Percentiles rank a stretch among this genome's conserved stretches.
Conservation (phyloP, 1,140 invertebrate species). For the Lycorma delicatula region DNA sequence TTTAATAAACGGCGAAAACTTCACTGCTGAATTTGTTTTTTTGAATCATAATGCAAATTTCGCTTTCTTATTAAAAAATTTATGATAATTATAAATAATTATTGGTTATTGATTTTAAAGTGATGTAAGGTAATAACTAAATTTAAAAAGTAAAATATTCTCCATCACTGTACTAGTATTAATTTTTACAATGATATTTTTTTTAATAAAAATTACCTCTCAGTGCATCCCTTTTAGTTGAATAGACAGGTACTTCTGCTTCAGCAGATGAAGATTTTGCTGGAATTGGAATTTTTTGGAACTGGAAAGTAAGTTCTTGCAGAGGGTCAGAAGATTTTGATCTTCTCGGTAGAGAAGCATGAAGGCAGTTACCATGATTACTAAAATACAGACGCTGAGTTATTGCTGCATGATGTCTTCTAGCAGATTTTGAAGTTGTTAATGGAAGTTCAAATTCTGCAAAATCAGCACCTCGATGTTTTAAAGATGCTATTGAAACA, state of each 20-base stretch:
- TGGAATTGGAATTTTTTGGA: slow-evolving; percentile 48
- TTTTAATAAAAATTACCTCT: neutral
- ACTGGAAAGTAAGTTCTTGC: slow-evolving; percentile 58
- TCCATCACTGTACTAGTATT: too few species aligned
- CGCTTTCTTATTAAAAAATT: too few species aligned
- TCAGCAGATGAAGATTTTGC: slow-evolving; percentile 66
- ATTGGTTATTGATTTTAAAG: too few species aligned
- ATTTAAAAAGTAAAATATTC: too few species aligned
- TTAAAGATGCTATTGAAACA: slow-evolving; percentile 61
- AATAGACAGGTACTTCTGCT: slow-evolving; percentile 53
- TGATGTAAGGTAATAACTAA: too few species aligned
- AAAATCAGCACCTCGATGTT: slow-evolving; percentile 51
- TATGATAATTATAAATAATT: too few species aligned
- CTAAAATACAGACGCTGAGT: slow-evolving; percentile 30
- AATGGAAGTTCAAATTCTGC: slow-evolving; percentile 59
- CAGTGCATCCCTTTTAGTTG: neutral
- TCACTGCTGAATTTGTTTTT: too few species aligned
- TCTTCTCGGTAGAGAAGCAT: slow-evolving; percentile 56
- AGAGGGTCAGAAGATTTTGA: slow-evolving; percentile 67
- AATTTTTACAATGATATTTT: too few species aligned
- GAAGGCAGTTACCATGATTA: slow-evolving; percentile 42
- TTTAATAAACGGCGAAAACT: too few species aligned
- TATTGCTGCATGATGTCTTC: slow-evolving; percentile 36
- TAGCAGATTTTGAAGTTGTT: slow-evolving; percentile 44
- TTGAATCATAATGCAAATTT: too few species aligned